A percentile compares a stretch with the other conserved stretches of the same genome.
Evolutionary conservation across 2,113 vertebrate species (phyloP).

Genomic region (Procapra przewalskii): DNA sequence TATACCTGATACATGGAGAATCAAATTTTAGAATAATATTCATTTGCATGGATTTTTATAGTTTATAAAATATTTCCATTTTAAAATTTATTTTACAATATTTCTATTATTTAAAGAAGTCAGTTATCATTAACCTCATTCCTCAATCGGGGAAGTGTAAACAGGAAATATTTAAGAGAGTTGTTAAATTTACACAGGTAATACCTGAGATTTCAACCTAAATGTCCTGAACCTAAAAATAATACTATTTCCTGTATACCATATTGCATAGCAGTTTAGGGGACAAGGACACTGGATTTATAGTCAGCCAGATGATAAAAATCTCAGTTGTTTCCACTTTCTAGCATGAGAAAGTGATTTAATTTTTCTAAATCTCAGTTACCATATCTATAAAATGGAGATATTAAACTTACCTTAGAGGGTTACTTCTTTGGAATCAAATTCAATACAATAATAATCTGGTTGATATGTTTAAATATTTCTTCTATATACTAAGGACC

Average conservation of each 20-base stretch:
- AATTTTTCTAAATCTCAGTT: neutral
- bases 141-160: neutral
- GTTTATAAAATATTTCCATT: neutral
- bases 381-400: neutral
- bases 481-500: neutral
- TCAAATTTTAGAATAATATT: neutral
- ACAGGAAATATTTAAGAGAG: neutral
- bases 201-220: neutral
- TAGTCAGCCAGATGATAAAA: neutral
- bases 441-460: neutral
- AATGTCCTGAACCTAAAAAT: neutral
- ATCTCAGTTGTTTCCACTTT: neutral
- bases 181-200: neutral
- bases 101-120: neutral
- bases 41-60: neutral
- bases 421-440: neutral
- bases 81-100: neutral
- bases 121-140: neutral
- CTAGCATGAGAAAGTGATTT: neutral
- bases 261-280: too few relatives aligned
- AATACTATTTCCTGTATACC: neutral
- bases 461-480: neutral
- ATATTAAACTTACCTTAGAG: neutral
- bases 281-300: neutral
- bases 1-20: neutral